Evolutionary conservation across 2,797 vertebrate genomes (phyloP).

Genomic region (Sebastes nivosus): DNA sequence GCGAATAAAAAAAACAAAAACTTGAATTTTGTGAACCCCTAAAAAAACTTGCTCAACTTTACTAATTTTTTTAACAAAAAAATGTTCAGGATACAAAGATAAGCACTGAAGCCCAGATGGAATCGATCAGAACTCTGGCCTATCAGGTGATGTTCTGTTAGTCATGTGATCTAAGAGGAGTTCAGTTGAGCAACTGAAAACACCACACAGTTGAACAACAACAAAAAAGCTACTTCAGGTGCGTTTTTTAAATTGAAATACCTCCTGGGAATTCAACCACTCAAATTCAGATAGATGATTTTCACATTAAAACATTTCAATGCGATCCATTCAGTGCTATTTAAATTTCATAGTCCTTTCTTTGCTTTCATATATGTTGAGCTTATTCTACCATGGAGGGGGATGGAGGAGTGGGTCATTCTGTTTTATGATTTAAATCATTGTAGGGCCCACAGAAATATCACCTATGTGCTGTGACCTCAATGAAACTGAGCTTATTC

Average conservation of each 20-base stretch:
- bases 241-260: not conserved
- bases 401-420: not conserved
- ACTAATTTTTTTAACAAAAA: not conserved
- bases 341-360: not conserved
- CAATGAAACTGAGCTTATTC: constrained; percentile 35
- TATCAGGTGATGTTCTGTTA: not conserved
- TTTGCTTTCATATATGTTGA: constrained; percentile 29
- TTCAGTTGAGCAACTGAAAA: not conserved
- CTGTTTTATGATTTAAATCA: not conserved
- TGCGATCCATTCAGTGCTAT: not conserved
- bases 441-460: not conserved
- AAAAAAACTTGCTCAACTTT: not conserved
- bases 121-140: not conserved
- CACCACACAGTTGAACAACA: no score
- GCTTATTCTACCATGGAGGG: constrained; percentile 13
- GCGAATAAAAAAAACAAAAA: not conserved
- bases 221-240: no score
- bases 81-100: not conserved
- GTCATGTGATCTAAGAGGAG: not conserved
- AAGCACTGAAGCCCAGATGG: not conserved
- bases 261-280: not conserved
- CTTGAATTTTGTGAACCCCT: not conserved
- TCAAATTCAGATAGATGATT: not conserved
- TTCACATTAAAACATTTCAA: not conserved
- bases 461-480: not conserved